Evolutionary conservation across 2,888 invertebrate species (phyloP).

Genomic region (Nowickia ferox): DNA sequence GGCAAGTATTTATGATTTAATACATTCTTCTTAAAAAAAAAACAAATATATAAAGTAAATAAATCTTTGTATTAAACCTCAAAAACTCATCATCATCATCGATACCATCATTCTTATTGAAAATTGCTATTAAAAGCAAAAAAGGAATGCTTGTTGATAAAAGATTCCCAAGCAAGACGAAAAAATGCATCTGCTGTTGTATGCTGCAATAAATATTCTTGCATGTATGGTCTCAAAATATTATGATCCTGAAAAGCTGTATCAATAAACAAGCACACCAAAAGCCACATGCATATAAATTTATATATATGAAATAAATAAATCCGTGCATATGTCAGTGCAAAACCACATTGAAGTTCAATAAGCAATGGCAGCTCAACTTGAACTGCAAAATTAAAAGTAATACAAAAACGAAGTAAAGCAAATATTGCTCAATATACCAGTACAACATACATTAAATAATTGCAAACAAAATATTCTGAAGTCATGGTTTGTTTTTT

Average conservation of each 20-base stretch:
- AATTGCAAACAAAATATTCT: background rate
- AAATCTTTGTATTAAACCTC: conserved; percentile 67
- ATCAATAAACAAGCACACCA: background rate
- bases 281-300: background rate
- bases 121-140: conserved; percentile 42
- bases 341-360: conserved; percentile 43
- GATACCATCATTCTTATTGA: conserved; percentile 50
- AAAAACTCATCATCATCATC: conserved; percentile 63
- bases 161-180: conserved; percentile 21
- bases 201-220: background rate
- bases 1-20: conserved; percentile 30
- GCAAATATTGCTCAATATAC: background rate
- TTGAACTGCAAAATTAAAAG: conserved; percentile 15
- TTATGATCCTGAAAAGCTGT: conserved; percentile 46
- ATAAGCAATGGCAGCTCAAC: conserved; percentile 4
- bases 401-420: background rate
- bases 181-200: conserved; percentile 14
- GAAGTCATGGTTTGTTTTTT: conserved; percentile 13
- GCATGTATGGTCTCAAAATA: conserved; percentile 16
- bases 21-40: conserved; percentile 8
- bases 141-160: conserved; percentile 51
- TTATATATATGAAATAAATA: background rate
- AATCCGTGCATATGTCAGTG: background rate
- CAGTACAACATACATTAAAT: no score
- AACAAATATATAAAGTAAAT: conserved; percentile 31